Percentiles rank a stretch among this genome's conserved stretches.
Conservation (phyloP, 2,113 vertebrate genomes). For the Vidua macroura region DNA sequence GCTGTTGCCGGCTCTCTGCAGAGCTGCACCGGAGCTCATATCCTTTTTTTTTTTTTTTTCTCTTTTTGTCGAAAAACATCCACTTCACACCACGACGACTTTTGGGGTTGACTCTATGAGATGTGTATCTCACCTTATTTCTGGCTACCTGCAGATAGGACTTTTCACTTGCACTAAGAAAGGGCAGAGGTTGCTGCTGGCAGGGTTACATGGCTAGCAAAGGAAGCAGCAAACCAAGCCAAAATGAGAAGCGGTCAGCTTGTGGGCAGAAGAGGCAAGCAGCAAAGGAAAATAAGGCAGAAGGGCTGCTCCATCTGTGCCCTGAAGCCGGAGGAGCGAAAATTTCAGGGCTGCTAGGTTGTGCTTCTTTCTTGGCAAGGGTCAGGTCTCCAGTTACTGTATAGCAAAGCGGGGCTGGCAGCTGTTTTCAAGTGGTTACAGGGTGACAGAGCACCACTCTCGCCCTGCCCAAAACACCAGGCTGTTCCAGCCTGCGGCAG, state of each 20-base stretch:
- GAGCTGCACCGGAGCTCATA: background rate
- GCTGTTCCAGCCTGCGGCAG: background rate
- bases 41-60: too few relatives aligned
- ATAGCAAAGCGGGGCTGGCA: background rate
- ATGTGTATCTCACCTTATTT: background rate
- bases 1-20: background rate
- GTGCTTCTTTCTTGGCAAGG: background rate
- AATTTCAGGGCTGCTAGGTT: background rate
- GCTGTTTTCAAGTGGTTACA: background rate
- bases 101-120: background rate
- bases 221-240: background rate
- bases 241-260: background rate
- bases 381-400: fast-evolving
- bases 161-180: background rate
- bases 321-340: background rate
- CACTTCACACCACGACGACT: background rate
- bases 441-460: background rate
- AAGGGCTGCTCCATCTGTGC: background rate
- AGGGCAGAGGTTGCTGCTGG: background rate
- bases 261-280: background rate
- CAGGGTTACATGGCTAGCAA: fast-evolving
- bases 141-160: background rate
- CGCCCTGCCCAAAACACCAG: background rate
- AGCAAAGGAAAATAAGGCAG: background rate
- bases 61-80: background rate